A percentile compares a stretch with the other conserved stretches of the same genome.
Evolutionary conservation across 2,888 invertebrate species (phyloP).

Genomic region (Oscheius sp.): DNA sequence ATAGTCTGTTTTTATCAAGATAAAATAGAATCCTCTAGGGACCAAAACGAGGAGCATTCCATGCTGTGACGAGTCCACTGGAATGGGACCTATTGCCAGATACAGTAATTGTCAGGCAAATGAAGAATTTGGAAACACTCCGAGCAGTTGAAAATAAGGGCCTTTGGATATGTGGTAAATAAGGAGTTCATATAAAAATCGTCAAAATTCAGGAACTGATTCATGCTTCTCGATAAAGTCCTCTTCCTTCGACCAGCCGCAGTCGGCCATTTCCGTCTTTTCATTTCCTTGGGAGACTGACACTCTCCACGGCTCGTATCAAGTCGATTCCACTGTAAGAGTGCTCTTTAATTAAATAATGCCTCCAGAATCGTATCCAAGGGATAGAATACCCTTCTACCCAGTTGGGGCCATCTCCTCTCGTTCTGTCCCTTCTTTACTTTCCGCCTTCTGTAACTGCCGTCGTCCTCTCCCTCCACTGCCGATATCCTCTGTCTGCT

Average conservation of each 20-base stretch:
- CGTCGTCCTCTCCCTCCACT: slow-evolving; percentile 74
- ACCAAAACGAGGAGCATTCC: slow-evolving; percentile 6
- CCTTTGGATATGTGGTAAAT: slow-evolving; percentile 45
- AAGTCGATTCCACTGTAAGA: background rate
- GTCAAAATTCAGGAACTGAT: slow-evolving; percentile 18
- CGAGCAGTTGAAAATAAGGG: slow-evolving; percentile 31
- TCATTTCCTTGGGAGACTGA: slow-evolving; percentile 10
- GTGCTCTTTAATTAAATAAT: background rate
- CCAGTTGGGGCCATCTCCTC: background rate
- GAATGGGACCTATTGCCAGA: slow-evolving; percentile 12
- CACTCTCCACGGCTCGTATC: slow-evolving; percentile 21
- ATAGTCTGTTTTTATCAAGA: slow-evolving; percentile 71
- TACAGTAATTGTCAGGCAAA: slow-evolving; percentile 17
- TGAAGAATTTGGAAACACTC: slow-evolving; percentile 2
- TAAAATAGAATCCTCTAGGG: background rate
- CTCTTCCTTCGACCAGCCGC: background rate
- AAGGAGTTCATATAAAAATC: slow-evolving; percentile 2
- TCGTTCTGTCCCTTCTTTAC: slow-evolving; percentile 73
- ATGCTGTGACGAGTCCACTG: background rate
- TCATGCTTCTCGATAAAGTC: slow-evolving; percentile 10
- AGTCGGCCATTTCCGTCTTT: slow-evolving; percentile 15
- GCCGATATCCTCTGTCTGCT: slow-evolving; percentile 75
- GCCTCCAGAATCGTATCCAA: background rate
- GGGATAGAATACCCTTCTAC: slow-evolving; percentile 18
- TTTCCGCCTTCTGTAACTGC: slow-evolving; percentile 74